Base-by-base conservation (phyloP, 2,113 vertebrate genomes). In the Lanius ludovicianus region DNA sequence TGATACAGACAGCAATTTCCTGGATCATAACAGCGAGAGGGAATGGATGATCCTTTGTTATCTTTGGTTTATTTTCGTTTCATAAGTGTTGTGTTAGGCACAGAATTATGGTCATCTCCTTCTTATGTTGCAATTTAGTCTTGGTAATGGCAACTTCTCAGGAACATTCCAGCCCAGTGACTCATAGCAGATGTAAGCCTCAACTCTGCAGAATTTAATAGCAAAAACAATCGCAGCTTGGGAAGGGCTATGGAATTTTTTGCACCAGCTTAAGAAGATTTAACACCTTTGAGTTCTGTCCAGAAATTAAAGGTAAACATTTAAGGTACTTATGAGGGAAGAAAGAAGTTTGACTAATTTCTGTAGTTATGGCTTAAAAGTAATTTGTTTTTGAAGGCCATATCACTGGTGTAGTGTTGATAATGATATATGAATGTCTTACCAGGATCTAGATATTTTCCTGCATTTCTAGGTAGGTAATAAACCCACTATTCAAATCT, bases 111-210 rank as follows among this genome's bases (percentile, higher is more conserved):
- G 0, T 71, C 35, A n/a, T 87, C 82, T 81, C 47, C 79, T 46
- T 68, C 65, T 89, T 93, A 46, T 85, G 83, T 89, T 92, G 91
- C 88, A 96, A 96, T 88, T 93, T 89, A 91, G 64, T 69, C 80
- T 78, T 77, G 73, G 84, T 93, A 94, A 92, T 50, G 75, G 60
- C 79, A 84, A 9, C 53, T 97, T 95, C 95, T 96, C 87, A 52
- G 88, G 49, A 96, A 95, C 97, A 97, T 98, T 97, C 97, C 95
- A 96, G 56, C 46, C 33, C 20, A 2, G 91, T 97, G 98, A 98
- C 82, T 98, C 97, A 98, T 25, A 84, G 75, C 89, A 97, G 94
- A 95, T 90, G 77, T 93, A 87, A 97, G 87, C 71, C 82, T 89
- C 73, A 91, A 13, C 74, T 44, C 87, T 70, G 47, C 95, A 91